Evolutionary conservation across 2,797 vertebrate species (phyloP), one percentile per base, ranked within the genome.

Genomic region (Rhadinocentrus ornatus): DNA sequence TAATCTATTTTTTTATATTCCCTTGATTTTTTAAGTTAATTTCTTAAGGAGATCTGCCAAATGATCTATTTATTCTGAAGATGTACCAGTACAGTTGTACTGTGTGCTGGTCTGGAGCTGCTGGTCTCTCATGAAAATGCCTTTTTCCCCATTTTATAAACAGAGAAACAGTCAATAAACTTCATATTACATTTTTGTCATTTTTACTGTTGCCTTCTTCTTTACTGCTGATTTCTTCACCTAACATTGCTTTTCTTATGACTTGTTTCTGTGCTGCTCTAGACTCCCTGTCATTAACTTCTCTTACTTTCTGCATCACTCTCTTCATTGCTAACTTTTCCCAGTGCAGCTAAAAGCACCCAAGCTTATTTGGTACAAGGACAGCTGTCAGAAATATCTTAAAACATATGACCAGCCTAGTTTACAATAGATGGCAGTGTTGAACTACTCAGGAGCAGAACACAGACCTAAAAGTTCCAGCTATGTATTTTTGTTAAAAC

Each of bases 351-450:
- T 41, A 39, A 69, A 71, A 50, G 56, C 56, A 69, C 0, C 41
- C 20, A 44, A 29, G 65, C 52, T 58, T 60, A 24, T 74, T 81
- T n/a, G 77, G 50, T 37, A 75, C 52, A 35, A 35, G 12, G 64
- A 59, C 77, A 66, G 10, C 62, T 63, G 68, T 69, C 55, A 68
- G 54, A 69, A 56, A 73, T 35, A 62, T 41, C 44, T 50, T 60
- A 61, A 67, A 73, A 44, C 69, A 78, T 20, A 71, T 56, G 54
- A 76, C 34, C 7, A 53, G 59, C 58, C 1, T 18, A 62, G 44
- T 86, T 81, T 79, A 85, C 88, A 88, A 88, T 76, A 89, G 79
- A 84, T 84, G 87, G 84, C 89, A 85, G 86, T 86, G 81, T 90
- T 34, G 78, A 90, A 88, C 90, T 83, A 57, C 75, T 64, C 77